These are phyloP conservation scores for Pyrgilauda ruficollis DNA, from an alignment of 2,113 vertebrate species.

Conservation along the genomic window DNA sequence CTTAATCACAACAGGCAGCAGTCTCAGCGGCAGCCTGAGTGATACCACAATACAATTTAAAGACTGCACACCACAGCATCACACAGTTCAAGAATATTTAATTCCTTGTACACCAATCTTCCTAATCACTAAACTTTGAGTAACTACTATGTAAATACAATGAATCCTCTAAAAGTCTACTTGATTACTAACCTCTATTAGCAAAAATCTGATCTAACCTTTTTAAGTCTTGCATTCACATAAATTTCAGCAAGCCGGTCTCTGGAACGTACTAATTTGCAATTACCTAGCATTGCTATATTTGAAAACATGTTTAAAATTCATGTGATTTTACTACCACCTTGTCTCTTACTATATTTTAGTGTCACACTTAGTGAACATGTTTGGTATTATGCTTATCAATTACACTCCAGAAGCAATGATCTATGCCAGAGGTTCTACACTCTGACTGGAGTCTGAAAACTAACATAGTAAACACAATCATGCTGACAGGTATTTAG, in stretches of 20 bases:
- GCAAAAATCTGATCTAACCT: neutral
- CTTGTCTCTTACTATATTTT: neutral
- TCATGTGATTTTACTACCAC: neutral
- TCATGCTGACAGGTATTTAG: neutral
- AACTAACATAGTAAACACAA: neutral
- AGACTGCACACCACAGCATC: neutral
- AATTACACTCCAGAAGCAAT: neutral
- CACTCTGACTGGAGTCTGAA: neutral
- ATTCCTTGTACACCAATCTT: neutral
- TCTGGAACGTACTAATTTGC: neutral
- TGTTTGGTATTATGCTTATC: neutral
- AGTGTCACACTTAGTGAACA: neutral
- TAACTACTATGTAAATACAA: neutral
- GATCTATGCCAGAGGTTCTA: neutral
- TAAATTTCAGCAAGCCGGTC: neutral
- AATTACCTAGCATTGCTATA: neutral
- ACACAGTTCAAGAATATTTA: neutral
- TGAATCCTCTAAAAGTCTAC: neutral
- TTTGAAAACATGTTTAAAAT: neutral
- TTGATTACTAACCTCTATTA: neutral
- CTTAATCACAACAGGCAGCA: neutral
- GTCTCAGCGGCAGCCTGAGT: neutral
- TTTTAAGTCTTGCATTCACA: neutral
- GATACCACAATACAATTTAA: neutral
- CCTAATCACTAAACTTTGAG: neutral